Conservation (phyloP, 2,888 invertebrate species). For the Stegophylla sp. region DNA sequence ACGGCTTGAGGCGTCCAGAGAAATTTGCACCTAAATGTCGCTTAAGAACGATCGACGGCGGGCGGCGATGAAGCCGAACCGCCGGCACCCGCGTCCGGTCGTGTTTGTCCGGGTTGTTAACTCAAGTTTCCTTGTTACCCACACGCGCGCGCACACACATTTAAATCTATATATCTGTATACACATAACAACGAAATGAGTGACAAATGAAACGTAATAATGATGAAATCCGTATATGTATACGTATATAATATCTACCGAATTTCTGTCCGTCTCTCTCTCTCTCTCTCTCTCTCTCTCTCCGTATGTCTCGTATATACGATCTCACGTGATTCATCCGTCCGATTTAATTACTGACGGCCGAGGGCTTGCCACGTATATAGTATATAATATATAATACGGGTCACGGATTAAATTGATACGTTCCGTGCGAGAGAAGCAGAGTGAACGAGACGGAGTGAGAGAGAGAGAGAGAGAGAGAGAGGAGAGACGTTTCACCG, state of each 20-base stretch:
- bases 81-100: slow-evolving; percentile 29
- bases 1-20: background rate
- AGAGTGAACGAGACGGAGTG: too few relatives aligned
- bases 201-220: slow-evolving; percentile 43
- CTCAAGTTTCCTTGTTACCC: slow-evolving; percentile 42
- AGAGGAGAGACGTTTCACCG: slow-evolving; percentile 14
- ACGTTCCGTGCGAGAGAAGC: slow-evolving; percentile 35
- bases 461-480: background rate
- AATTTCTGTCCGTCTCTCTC: background rate
- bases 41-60: background rate
- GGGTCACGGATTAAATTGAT: slow-evolving; percentile 57
- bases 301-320: background rate
- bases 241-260: background rate
- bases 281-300: background rate
- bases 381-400: too few relatives aligned
- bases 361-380: background rate
- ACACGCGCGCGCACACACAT: background rate
- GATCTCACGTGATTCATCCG: slow-evolving; percentile 43
- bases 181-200: slow-evolving; percentile 38
- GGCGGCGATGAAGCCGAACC: background rate
- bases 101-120: slow-evolving; percentile 22
- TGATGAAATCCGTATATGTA: slow-evolving; percentile 24
- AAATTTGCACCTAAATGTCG: background rate
- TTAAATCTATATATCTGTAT: background rate
- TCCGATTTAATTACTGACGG: slow-evolving; percentile 53